These are phyloP conservation scores for Tragelaphus strepsiceros DNA, from an alignment of 2,113 vertebrate species.

Conservation along the genomic window DNA sequence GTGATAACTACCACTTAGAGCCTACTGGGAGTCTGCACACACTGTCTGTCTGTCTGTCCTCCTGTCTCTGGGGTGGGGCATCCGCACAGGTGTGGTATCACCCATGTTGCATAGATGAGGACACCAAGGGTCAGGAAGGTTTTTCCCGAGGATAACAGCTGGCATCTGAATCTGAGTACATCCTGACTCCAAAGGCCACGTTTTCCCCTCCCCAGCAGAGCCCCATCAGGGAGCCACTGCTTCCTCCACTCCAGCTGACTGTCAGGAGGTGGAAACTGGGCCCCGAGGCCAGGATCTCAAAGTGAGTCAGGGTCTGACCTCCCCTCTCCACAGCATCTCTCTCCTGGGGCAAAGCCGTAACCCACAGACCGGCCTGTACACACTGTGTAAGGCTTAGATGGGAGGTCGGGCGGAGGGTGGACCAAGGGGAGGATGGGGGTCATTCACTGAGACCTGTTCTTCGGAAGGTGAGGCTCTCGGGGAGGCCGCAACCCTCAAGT, in stretches of 20 bases:
- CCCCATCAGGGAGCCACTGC: neutral
- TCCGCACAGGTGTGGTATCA: accelerated
- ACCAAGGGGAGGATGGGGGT: neutral
- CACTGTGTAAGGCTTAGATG: accelerated
- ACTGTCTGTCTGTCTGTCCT: neutral
- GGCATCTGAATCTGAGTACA: neutral
- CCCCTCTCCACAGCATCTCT: neutral
- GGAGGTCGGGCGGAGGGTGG: neutral
- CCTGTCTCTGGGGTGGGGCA: neutral
- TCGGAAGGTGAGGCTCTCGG: neutral
- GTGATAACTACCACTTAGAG: neutral
- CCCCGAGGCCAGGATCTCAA: neutral
- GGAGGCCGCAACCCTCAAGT: neutral
- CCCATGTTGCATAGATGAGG: neutral
- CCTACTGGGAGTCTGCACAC: neutral
- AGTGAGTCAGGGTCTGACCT: neutral
- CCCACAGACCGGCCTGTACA: neutral
- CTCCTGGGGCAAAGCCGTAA: neutral
- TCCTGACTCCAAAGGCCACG: neutral
- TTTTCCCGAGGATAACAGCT: neutral
- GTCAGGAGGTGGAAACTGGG: neutral
- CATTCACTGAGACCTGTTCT: neutral
- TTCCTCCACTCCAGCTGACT: neutral
- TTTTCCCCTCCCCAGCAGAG: neutral
- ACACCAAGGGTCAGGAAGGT: neutral